Evolutionary conservation across 2,113 vertebrate species (phyloP).

Genomic region (Takifugu bimaculatus): DNA sequence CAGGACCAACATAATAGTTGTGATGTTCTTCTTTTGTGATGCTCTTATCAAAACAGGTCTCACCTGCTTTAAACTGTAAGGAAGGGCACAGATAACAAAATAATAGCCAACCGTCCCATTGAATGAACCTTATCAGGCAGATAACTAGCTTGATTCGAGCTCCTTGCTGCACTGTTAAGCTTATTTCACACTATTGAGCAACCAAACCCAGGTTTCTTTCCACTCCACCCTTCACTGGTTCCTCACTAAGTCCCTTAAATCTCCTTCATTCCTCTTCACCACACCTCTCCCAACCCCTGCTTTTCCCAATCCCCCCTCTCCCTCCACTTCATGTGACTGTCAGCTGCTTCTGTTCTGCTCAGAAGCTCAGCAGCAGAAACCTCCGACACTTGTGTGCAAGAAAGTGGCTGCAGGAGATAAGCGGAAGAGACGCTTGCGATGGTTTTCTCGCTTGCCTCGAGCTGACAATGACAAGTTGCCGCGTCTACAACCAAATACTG

Average conservation of each 20-base stretch:
- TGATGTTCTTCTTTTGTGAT: background rate
- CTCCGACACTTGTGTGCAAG: constrained; percentile 37
- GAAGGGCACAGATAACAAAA: background rate
- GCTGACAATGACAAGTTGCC: background rate
- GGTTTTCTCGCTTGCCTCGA: constrained; percentile 2
- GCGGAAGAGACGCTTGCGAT: constrained; percentile 23
- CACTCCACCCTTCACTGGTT: constrained; percentile 28
- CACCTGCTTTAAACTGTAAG: background rate
- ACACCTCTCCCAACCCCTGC: constrained; percentile 23
- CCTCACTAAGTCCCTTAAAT: constrained; percentile 57
- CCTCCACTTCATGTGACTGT: constrained; percentile 76
- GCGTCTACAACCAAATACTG: background rate
- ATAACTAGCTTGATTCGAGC: too few species aligned
- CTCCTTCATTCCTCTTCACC: constrained; percentile 48
- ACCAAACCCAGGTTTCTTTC: constrained; percentile 36
- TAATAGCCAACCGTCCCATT: background rate
- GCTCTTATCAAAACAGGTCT: background rate
- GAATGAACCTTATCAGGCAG: too few species aligned
- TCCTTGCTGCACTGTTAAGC: too few species aligned
- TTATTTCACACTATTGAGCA: constrained; percentile 21
- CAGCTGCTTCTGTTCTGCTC: constrained; percentile 70
- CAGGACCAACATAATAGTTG: too few species aligned
- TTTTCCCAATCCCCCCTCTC: constrained; percentile 13
- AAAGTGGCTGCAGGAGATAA: constrained; percentile 31
- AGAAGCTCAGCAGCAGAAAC: constrained; percentile 17